Evolutionary conservation across 2,888 invertebrate species (phyloP), one percentile per base, ranked within the genome.

Genomic region (Tuberolachnus salignus): DNA sequence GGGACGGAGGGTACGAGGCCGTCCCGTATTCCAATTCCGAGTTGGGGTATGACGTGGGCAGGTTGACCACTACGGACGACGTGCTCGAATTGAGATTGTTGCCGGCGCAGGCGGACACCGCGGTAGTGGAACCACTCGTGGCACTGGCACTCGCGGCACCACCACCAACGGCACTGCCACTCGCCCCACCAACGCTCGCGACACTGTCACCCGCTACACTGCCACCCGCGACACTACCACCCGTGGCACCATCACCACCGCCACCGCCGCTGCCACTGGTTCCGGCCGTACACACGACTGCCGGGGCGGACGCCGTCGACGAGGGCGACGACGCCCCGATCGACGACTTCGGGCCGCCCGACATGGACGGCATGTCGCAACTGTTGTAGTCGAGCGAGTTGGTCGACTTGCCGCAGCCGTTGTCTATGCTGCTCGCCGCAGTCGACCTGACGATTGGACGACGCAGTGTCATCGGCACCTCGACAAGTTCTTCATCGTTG

Each of bases 31-130:
- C 84, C 78, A 84, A 82, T 80, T 84, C 84, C n/a, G 84, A 84
- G 81, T 84, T 84, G 34, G 84, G 84, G 81, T 84, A 84, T 19
- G 84, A 84, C 42, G 84, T 83, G 49, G 84, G 84, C 69, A 84
- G 82, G 81, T 84, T 84, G 71, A 84, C 84, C 23, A 84, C 84
- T 26, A 84, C 84, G 23, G 84, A 84, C 46, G 84, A 84, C 14
- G 84, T 84, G 53, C 84, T 84, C 46, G 84, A 84, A 80, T 84
- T 84, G 59, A 84, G 84, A 80, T 84, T 84, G 82, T 83, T 83
- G 44, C 21, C 51, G 21, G 44, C 74, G 1, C 42, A 42, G 46
- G 59, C 57, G 26, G 66, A 66, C 55, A 55, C 34, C 19, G 49
- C 55, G 66, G 70, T 61, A 1, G 61, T 53, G 69, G 57, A 57